phyloP scores from a whole-genome alignment of 30 jellyfish, hydroid and myxozoan genomes.

The Aurelia sp. region DNA sequence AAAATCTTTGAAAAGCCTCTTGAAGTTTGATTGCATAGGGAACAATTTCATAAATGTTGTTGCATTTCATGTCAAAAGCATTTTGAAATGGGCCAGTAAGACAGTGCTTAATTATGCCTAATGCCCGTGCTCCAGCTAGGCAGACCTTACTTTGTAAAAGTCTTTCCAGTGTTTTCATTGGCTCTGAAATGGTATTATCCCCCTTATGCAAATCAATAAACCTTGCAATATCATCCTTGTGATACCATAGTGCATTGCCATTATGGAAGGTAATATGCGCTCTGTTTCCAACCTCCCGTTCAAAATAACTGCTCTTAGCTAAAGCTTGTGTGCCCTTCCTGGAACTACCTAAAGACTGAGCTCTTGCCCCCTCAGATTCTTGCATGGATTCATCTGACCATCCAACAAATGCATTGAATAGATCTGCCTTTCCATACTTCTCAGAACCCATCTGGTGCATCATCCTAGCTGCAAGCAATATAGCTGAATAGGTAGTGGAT shows the following conservation, averaged over 20 bases:
- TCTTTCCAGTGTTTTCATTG: not conserved
- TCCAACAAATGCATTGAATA: slow-evolving; percentile 18
- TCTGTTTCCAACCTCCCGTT: slow-evolving; percentile 27
- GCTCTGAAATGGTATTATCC: slow-evolving; percentile 1
- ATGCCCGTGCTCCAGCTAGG: slow-evolving; percentile 36
- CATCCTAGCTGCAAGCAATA: slow-evolving; percentile 22
- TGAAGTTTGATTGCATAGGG: not conserved
- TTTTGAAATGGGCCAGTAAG: slow-evolving; percentile 31
- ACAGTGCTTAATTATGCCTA: slow-evolving; percentile 14
- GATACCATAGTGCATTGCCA: slow-evolving; percentile 28
- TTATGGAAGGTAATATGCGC: slow-evolving; percentile 39
- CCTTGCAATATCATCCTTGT: slow-evolving; percentile 1
- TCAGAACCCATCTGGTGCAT: slow-evolving; percentile 34
- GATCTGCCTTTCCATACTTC: slow-evolving; percentile 16
- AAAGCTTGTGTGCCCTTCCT: slow-evolving; percentile 1
- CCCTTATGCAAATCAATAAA: not conserved
- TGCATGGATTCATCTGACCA: not conserved
- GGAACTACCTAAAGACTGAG: not conserved
- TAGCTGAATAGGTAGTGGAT: slow-evolving; percentile 10
- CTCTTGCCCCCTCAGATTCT: not conserved
- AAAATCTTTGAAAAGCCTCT: not conserved
- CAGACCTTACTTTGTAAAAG: slow-evolving; percentile 8
- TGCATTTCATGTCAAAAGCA: slow-evolving; percentile 20
- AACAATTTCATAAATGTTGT: slow-evolving; percentile 27
- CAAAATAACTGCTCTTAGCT: slow-evolving; percentile 15